Evolutionary conservation across 1,140 invertebrate genomes (phyloP), one percentile per base, ranked within the genome.

Genomic region (Drosophila orosa): DNA sequence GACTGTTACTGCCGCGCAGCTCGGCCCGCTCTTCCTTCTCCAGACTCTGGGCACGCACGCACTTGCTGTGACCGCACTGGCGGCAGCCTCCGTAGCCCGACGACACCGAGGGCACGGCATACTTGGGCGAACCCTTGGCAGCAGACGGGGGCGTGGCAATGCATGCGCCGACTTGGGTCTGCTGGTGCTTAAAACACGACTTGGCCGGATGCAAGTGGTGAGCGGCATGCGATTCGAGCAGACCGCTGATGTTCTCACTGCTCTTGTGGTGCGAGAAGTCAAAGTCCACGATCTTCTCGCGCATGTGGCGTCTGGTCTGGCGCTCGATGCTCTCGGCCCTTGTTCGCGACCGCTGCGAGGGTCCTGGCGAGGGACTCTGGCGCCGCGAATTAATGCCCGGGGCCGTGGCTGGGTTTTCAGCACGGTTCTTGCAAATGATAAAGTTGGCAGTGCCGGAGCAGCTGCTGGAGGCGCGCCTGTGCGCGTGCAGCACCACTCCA

Each of bases 261-360:
- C 91, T 91, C 68, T 91, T 92, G 50, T 92, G 90, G 62, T 92
- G 90, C 40, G 89, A 91, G 65, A 92, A 92, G 63, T 92, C 91
- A 67, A 92, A 92, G n/a, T 92, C 91, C 15, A 92, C 91, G 25
- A 91, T 87, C 48, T 92, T 92, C 40, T 92, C 91, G 12, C 86
- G 80, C 60, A 90, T 74, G 56, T 89, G 80, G 12, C 89, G 78
- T 35, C 81, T 76, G 27, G 66, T 74, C 27, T 90, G 91, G 5
- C 91, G 91, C 9, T 92, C 91, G 24, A 86, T 81, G 69, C 89
- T 92, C 59, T 92, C 91, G 6, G 86, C 74, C 35, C 89, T 78
- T 15, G 74, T 61, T 9, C 90, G 81, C n/a, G 85, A 79, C 1
- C 79, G 74, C 47, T 80, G 76, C 31, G 60, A 52, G 17, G 80